Evolutionary conservation across 2,888 invertebrate species (phyloP).

Genomic region (Argyresthia goedartella): DNA sequence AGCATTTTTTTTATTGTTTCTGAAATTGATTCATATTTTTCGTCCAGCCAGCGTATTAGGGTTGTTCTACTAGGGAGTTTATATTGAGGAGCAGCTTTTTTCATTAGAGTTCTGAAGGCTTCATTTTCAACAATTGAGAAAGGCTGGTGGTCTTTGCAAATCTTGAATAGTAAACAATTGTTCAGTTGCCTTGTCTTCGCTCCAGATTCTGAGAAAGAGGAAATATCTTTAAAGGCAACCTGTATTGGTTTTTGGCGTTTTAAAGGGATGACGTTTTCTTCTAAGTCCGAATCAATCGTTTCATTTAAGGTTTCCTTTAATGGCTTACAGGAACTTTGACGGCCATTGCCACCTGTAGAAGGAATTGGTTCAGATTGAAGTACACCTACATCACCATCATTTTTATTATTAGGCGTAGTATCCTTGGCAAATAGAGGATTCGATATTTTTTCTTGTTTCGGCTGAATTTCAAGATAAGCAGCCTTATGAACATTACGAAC

Average conservation of each 20-base stretch:
- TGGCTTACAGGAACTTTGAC: too few relatives aligned
- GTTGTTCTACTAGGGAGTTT: conserved; percentile 22
- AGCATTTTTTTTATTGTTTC: conserved; percentile 20
- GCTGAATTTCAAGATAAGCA: too few relatives aligned
- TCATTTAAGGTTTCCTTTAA: not conserved
- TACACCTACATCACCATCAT: too few relatives aligned
- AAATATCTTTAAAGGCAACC: conserved; percentile 3
- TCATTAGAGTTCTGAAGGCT: conserved; percentile 23
- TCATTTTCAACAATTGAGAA: conserved; percentile 25
- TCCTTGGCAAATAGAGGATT: too few relatives aligned
- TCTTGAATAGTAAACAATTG: conserved; percentile 16
- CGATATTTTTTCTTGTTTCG: too few relatives aligned
- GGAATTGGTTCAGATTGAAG: too few relatives aligned
- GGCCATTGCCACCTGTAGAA: too few relatives aligned
- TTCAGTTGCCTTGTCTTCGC: conserved; percentile 4
- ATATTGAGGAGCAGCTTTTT: conserved; percentile 22
- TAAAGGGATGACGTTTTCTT: conserved; percentile 3
- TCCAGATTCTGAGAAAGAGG: conserved; percentile 5
- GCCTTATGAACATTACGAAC: too few relatives aligned
- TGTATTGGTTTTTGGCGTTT: conserved; percentile 5
- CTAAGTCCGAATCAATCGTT: conserved; percentile 2
- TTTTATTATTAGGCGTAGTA: too few relatives aligned
- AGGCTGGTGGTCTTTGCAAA: conserved; percentile 21
- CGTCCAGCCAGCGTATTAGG: conserved; percentile 23
- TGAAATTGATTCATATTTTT: conserved; percentile 23